Evolutionary conservation across 2,888 invertebrate species (phyloP).

Genomic region (Oeneis ivallda): DNA sequence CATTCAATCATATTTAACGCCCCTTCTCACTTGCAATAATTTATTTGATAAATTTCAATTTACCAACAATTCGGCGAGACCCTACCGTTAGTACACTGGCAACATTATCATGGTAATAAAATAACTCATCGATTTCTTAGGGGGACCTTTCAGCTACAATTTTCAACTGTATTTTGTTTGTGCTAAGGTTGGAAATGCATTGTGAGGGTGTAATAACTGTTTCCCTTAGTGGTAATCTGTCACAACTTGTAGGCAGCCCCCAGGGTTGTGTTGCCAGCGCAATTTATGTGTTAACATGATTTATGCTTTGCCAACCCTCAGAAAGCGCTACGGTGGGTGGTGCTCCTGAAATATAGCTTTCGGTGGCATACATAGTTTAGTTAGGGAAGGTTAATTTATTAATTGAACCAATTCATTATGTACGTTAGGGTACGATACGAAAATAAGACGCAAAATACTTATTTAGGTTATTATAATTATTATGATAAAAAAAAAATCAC

Average conservation of each 20-base stretch:
- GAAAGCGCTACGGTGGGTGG: constrained; percentile 40
- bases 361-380: constrained; percentile 9
- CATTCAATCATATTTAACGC: constrained; percentile 42
- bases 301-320: constrained; percentile 61
- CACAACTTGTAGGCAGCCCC: constrained; percentile 51
- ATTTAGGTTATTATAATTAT: too few species aligned
- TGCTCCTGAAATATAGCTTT: constrained; percentile 39
- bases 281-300: constrained; percentile 80
- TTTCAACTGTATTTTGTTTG: background rate
- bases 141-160: constrained; percentile 31
- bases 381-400: background rate
- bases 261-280: constrained; percentile 64
- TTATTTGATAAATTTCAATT: constrained; percentile 80
- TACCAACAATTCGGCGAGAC: constrained; percentile 66
- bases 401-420: background rate
- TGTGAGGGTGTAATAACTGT: constrained; percentile 16
- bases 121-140: constrained; percentile 48
- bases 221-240: constrained; percentile 45
- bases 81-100: constrained; percentile 58
- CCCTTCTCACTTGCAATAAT: constrained; percentile 54
- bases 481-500: too few species aligned
- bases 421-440: background rate
- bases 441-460: too few species aligned
- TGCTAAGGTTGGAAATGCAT: constrained; percentile 40
- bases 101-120: constrained; percentile 70